These are phyloP conservation scores for Halcyon leucocephala DNA, from an alignment of 2,797 vertebrate genomes.

Conservation along the genomic window DNA sequence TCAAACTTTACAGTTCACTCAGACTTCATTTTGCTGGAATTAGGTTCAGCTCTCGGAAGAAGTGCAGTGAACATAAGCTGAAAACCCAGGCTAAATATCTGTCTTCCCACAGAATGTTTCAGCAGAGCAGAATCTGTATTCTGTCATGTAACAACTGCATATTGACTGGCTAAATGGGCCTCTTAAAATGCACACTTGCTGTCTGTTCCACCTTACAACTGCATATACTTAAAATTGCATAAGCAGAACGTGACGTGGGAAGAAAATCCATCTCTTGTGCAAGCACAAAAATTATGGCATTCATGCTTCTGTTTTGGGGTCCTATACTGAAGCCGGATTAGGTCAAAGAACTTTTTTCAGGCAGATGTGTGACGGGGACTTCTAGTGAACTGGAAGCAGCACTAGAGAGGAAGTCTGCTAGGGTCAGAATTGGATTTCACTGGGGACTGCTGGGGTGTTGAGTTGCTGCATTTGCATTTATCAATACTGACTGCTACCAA, in stretches of 20 bases:
- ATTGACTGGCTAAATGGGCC: neutral
- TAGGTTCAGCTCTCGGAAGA: neutral
- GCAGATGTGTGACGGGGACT: neutral
- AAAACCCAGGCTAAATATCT: neutral
- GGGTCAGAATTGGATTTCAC: neutral
- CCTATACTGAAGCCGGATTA: neutral
- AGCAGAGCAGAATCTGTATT: neutral
- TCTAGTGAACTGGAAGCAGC: neutral
- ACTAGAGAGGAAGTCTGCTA: neutral
- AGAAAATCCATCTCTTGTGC: neutral
- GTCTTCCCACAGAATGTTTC: neutral
- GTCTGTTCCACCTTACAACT: neutral
- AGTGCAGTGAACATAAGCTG: neutral
- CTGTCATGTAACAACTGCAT: neutral
- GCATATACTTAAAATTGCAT: neutral
- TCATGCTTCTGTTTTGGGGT: neutral
- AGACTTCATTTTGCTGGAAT: neutral
- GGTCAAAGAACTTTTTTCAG: neutral
- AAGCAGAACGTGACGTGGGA: neutral
- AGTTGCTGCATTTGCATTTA: neutral
- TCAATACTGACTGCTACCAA: neutral
- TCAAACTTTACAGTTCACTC: neutral
- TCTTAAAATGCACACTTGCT: neutral
- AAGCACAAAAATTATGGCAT: neutral
- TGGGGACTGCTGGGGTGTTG: neutral